Evolutionary conservation across 2,888 invertebrate genomes (phyloP), one percentile per base, ranked within the genome.

Genomic region (Allolobophora icterica): DNA sequence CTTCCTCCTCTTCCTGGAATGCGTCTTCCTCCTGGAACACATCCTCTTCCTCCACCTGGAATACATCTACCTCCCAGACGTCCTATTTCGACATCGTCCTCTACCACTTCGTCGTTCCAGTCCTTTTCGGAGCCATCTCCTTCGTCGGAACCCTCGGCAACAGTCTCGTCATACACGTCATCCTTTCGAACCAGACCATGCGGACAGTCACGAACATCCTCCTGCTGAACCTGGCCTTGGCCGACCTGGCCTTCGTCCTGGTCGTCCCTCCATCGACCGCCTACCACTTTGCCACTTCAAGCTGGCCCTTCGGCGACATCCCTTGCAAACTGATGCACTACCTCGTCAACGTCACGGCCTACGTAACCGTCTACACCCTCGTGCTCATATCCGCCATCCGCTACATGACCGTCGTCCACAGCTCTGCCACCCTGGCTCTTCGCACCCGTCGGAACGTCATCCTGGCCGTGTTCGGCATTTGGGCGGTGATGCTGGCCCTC

Each of bases 361-460:
- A 92, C 90, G 92, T 92, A 24, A 92, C 91, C n/a, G 90, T 92
- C 45, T 92, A 92, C 91, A 92, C 92, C 21, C 92, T 93, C 21
- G 93, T 93, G 6, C 91, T 92, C 19, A 93, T 93, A 45, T 92
- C 93, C 30, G 91, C 91, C 87, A 91, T 93, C 24, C 90, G 93
- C 5, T 93, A 91, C 91, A 40, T 92, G 91, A 93, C 92, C n/a
- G 91, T 93, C 38, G 92, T 92, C 11, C 84, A 89, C 38, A 42
- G 71, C 90, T 13, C 42, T 0, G 34, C 30, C n/a, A 92, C 91
- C 34, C n/a, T 35, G 83, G 45, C 58, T 15, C 24, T 91, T 19
- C 24, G 92, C 24, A 92, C 92, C 40, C 97, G 97, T 94, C 96
- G 96, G 92, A 97, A 98, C 94, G 90, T 91, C 52, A 89, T 90